A percentile compares a stretch with the other conserved stretches of the same genome.
Evolutionary conservation across 2,113 vertebrate genomes (phyloP).

Genomic region (Cromileptes altivelis): DNA sequence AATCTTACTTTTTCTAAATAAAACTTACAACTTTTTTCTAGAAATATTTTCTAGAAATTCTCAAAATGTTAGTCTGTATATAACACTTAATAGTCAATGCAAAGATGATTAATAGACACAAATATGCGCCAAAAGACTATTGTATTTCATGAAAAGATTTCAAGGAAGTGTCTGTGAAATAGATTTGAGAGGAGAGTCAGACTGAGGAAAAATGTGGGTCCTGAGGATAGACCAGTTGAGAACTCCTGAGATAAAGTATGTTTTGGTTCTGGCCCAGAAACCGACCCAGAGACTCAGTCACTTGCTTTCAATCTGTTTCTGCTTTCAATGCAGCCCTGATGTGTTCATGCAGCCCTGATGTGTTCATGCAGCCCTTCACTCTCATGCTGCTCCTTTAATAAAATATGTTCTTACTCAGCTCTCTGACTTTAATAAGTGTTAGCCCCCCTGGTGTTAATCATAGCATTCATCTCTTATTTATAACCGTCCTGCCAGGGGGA

Average conservation of each 20-base stretch:
- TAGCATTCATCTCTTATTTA: not conserved
- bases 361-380: not conserved
- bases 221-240: no score
- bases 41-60: no score
- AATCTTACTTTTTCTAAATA: no score
- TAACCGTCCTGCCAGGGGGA: constrained; percentile 87
- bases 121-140: no score
- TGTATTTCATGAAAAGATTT: no score
- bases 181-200: no score
- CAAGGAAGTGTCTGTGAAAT: no score
- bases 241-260: not conserved
- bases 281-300: not conserved
- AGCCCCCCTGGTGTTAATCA: not conserved
- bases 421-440: not conserved
- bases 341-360: not conserved
- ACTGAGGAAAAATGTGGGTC: no score
- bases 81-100: no score
- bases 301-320: not conserved
- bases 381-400: not conserved
- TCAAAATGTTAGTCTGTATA: no score
- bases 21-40: no score
- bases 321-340: not conserved
- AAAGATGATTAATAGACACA: no score
- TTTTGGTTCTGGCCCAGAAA: not conserved
- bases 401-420: not conserved